Conservation (phyloP, 2,888 invertebrate species). For the Exephanes ischioxanthus region DNA sequence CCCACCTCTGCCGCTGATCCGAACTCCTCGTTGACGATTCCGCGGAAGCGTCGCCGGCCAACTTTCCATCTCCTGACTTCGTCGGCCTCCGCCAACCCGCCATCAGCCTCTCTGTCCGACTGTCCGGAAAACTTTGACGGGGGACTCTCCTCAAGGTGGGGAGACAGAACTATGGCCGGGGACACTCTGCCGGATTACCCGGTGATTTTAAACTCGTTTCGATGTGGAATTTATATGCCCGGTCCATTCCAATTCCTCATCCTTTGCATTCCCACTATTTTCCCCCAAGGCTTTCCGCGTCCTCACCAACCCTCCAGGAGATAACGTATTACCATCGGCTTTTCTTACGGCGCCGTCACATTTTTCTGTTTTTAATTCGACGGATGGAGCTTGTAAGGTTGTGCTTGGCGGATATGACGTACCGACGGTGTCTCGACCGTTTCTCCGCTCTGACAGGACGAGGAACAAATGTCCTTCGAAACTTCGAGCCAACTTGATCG, state of each 20-base stretch:
- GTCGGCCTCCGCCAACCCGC: conserved; percentile 6
- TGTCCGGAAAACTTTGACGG: conserved; percentile 64
- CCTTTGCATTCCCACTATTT: conserved; percentile 45
- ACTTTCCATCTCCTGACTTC: conserved; percentile 50
- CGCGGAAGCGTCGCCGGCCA: conserved; percentile 55
- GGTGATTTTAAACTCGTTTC: conserved; percentile 82
- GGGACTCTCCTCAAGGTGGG: conserved; percentile 35
- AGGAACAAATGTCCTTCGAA: conserved; percentile 34
- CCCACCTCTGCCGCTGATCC: conserved; percentile 41
- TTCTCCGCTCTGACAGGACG: conserved; percentile 22
- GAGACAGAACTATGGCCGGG: conserved; percentile 65
- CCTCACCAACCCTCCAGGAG: conserved; percentile 38
- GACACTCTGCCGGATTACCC: conserved; percentile 69
- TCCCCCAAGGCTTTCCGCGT: conserved; percentile 9
- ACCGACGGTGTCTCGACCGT: conserved; percentile 17
- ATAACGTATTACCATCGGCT: conserved; percentile 59
- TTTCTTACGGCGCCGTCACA: conserved; percentile 33
- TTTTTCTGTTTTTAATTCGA: conserved; percentile 30
- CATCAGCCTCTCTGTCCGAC: conserved; percentile 44
- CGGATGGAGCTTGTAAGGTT: conserved; percentile 16
- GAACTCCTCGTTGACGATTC: conserved; percentile 42
- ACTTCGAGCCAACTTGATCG: conserved; percentile 16
- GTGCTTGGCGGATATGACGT: conserved; percentile 11
- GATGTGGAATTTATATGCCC: conserved; percentile 77
- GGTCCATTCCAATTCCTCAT: conserved; percentile 48